A percentile compares a stretch with the other conserved stretches of the same genome.
phyloP scores from a whole-genome alignment of 2,113 vertebrate species.

The Plecotus auritus region DNA sequence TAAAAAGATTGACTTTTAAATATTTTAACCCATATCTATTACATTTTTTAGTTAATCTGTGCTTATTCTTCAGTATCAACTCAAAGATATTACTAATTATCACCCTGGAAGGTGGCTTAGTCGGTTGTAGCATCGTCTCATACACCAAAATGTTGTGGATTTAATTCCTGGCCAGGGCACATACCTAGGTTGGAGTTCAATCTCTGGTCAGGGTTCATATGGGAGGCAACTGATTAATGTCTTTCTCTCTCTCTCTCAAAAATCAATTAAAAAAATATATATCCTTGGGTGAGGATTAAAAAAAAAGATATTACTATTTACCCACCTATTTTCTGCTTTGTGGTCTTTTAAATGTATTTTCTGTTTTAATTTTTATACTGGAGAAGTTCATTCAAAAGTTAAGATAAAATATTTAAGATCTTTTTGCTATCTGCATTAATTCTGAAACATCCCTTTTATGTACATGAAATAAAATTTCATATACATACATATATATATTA shows the following conservation, averaged over 20 bases:
- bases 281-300: not conserved
- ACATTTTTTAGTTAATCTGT: not conserved
- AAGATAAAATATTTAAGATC: not conserved
- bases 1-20: not conserved
- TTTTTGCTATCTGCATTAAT: not conserved
- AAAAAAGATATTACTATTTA: not conserved
- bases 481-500: not conserved
- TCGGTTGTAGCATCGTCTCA: not conserved
- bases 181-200: not conserved
- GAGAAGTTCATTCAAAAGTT: not conserved
- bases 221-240: not conserved
- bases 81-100: not conserved
- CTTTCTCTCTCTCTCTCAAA: not conserved
- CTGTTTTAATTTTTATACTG: not conserved
- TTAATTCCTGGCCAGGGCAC: not conserved
- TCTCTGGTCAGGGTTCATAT: not conserved
- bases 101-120: not conserved
- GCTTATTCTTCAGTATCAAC: not conserved
- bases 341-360: not conserved
- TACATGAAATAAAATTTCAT: not conserved
- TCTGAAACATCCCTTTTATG: not conserved
- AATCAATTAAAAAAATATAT: not conserved
- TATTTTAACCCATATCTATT: not conserved
- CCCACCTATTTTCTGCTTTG: not conserved
- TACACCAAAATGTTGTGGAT: not conserved